Percentiles rank a stretch among this genome's conserved stretches.
Evolutionary conservation across 1,140 invertebrate genomes (phyloP).

Genomic region (Pollicipes pollicipes): DNA sequence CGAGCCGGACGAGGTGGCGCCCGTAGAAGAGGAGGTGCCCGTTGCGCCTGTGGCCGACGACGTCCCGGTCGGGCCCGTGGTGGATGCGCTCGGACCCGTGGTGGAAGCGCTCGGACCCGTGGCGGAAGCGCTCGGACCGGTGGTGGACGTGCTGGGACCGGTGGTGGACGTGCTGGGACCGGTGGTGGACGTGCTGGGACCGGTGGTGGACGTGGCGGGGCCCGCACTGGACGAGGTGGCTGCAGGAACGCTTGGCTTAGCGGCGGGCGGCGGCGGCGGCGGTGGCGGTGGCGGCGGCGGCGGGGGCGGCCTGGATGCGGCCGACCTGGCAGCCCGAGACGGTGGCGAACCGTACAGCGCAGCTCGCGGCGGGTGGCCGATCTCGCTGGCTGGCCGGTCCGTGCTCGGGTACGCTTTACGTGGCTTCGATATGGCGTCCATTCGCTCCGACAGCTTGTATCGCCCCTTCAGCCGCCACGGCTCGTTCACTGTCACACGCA

Average conservation of each 20-base stretch:
- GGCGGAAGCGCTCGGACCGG: too few relatives aligned
- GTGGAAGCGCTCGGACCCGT: neutral
- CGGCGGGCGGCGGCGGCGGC: too few relatives aligned
- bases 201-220: too few relatives aligned
- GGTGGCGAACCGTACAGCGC: neutral
- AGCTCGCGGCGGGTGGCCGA: neutral
- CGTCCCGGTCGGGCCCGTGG: neutral
- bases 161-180: too few relatives aligned
- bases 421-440: neutral
- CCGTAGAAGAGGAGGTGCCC: neutral
- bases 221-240: too few relatives aligned
- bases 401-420: neutral
- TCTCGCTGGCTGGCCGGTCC: neutral
- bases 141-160: neutral
- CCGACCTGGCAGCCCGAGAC: neutral
- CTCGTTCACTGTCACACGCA: neutral
- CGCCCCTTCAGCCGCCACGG: neutral
- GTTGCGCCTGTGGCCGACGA: neutral
- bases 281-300: too few relatives aligned
- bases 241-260: too few relatives aligned
- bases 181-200: neutral
- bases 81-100: neutral
- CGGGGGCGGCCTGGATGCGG: too few relatives aligned
- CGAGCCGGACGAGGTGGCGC: too few relatives aligned
- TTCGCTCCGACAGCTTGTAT: neutral